Evolutionary conservation across 2,888 invertebrate species (phyloP), one percentile per base, ranked within the genome.

Genomic region (Eristalis intricaria): DNA sequence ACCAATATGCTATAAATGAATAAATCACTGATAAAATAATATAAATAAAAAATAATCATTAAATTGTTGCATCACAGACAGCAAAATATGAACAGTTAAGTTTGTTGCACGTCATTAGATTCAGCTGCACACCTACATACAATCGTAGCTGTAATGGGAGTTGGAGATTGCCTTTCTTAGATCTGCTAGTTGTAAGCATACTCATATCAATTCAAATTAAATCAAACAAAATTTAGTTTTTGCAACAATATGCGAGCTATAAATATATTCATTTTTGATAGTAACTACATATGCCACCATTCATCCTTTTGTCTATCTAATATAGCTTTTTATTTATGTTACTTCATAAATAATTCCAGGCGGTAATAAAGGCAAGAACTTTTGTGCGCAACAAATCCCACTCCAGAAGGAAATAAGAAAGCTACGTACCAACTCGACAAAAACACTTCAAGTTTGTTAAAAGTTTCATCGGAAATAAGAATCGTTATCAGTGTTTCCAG

Each of bases 401-500:
- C 78, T 69, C 82, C 82, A 78, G 78, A 78, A 82, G 69, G 68
- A 74, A 78, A 86, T 78, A 78, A 68, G 76, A 85, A 85, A 85
- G 84, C 84, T 85, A 76, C 82, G 73, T 82, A 82, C 85, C 77
- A 82, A 78, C 85, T 86, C 85, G 77, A 82, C 85, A 86, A 77
- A 85, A 86, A 82, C 77, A 86, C 85, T 86, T 86, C 82, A 86
- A 86, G 82, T 82, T 86, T 82, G 82, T 86, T 82, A 82, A 86
- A 86, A 86, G 81, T 86, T 86, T 86, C 85, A 73, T 81, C 85
- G 76, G 81, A 85, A 85, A 85, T 85, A 85, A 76, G 85, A 85
- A 81, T 85, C 84, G 79, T 84, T 84, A 80, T 80, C 81, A 85
- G 69, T 85, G 81, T 73, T 85, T 73, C 81, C 81, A 85, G 81